phyloP scores from a whole-genome alignment of 2,113 vertebrate species.

The Camelus bactrianus region DNA sequence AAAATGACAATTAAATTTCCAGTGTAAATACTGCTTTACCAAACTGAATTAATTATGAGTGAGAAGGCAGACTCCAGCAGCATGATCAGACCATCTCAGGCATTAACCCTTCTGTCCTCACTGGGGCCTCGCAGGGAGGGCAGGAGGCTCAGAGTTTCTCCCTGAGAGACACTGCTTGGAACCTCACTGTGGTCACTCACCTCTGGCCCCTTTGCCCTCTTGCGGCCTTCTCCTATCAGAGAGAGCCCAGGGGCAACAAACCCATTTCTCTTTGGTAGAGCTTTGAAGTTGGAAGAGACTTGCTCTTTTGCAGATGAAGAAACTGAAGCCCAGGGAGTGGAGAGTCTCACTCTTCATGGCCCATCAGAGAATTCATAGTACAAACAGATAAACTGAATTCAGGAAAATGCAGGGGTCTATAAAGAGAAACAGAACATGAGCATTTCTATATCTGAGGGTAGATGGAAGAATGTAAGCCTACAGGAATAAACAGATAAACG shows the following conservation, averaged over 20 bases:
- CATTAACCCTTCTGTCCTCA: not conserved
- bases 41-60: conserved; percentile 30
- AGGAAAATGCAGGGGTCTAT: not conserved
- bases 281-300: not conserved
- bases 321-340: not conserved
- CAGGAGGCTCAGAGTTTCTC: not conserved
- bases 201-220: not conserved
- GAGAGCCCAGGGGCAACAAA: not conserved
- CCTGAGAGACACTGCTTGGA: not conserved
- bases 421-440: not conserved
- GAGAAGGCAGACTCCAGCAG: not conserved
- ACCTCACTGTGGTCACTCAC: too few relatives aligned
- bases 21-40: conserved; percentile 47
- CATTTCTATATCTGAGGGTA: not conserved
- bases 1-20: conserved; percentile 63
- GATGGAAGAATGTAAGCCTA: not conserved
- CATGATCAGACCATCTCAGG: not conserved
- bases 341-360: not conserved
- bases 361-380: not conserved
- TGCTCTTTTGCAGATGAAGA: not conserved
- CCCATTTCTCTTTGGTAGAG: not conserved
- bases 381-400: not conserved
- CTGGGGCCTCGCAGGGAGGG: not conserved
- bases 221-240: not conserved
- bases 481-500: not conserved